These are phyloP conservation scores for Ctenoplectra terminalis DNA, from an alignment of 1,140 invertebrate species.

Conservation along the genomic window DNA sequence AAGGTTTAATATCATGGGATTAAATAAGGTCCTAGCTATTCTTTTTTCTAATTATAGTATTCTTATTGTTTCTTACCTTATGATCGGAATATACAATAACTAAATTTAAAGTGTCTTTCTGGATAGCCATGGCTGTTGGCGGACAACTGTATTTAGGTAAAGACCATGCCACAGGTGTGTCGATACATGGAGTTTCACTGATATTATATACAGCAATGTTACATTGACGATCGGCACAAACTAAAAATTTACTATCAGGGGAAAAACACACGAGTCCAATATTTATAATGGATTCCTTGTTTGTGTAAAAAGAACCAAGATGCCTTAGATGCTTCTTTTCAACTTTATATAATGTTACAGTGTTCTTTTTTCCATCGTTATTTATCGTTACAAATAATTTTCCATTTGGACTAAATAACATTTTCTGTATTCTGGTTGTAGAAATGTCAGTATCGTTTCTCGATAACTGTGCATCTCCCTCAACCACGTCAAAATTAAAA, in stretches of 20 bases:
- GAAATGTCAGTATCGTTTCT: slow-evolving; percentile 72
- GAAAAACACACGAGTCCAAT: slow-evolving; percentile 81
- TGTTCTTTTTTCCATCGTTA: slow-evolving; percentile 62
- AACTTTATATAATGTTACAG: slow-evolving; percentile 73
- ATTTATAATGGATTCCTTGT: slow-evolving; percentile 70
- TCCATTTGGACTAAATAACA: slow-evolving; percentile 78
- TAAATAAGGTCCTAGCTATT: background rate
- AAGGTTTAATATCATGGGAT: slow-evolving; percentile 11
- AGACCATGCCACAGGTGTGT: slow-evolving; percentile 82
- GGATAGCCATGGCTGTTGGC: slow-evolving; percentile 87
- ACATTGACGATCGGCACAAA: slow-evolving; percentile 85
- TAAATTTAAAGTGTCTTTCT: slow-evolving; percentile 83
- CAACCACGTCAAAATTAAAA: slow-evolving; percentile 85
- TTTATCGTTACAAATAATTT: slow-evolving; percentile 77
- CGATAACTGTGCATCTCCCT: slow-evolving; percentile 72
- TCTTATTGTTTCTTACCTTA: slow-evolving; percentile 84
- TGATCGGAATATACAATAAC: slow-evolving; percentile 89
- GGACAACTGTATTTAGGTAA: slow-evolving; percentile 87
- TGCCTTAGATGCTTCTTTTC: slow-evolving; percentile 71
- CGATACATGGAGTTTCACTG: slow-evolving; percentile 63
- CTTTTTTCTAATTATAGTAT: too few species aligned
- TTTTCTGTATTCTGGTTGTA: slow-evolving; percentile 74
- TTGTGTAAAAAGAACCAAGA: slow-evolving; percentile 70
- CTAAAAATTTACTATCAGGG: slow-evolving; percentile 84
- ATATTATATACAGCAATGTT: slow-evolving; percentile 86